phyloP scores from a whole-genome alignment of 2,888 invertebrate genomes.

The Thymelicus sylvestris region DNA sequence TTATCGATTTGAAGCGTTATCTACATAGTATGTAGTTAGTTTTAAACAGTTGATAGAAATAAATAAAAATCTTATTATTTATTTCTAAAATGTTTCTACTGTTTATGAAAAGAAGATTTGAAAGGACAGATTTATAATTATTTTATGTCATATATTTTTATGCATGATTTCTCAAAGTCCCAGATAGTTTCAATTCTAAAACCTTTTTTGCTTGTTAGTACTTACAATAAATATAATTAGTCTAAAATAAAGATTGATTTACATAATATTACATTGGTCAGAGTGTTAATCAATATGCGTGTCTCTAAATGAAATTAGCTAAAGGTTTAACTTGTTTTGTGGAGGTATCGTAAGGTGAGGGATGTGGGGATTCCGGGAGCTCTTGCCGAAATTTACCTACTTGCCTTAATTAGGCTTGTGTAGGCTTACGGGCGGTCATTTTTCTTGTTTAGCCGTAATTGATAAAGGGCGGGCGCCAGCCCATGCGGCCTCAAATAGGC shows the following conservation, averaged over 20 bases:
- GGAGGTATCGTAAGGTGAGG: slow-evolving; percentile 51
- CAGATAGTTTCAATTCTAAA: background rate
- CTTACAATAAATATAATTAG: too few relatives aligned
- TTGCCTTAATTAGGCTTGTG: slow-evolving; percentile 80
- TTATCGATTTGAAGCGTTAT: too few relatives aligned
- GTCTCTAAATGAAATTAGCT: slow-evolving; percentile 69
- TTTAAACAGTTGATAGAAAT: too few relatives aligned
- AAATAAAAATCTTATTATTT: too few relatives aligned
- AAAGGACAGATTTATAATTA: too few relatives aligned
- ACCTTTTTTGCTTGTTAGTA: background rate
- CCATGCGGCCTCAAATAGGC: slow-evolving; percentile 55
- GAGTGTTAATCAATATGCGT: slow-evolving; percentile 59
- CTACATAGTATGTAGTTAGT: too few relatives aligned
- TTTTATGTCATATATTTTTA: too few relatives aligned
- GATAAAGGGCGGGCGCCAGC: slow-evolving; percentile 70
- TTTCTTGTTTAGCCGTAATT: slow-evolving; percentile 83
- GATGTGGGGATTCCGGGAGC: slow-evolving; percentile 52
- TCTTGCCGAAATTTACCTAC: slow-evolving; percentile 75
- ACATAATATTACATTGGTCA: background rate
- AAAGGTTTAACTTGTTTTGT: slow-evolving; percentile 74
- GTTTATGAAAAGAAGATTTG: too few relatives aligned
- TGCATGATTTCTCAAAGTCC: too few relatives aligned
- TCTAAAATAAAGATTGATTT: background rate
- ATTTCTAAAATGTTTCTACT: too few relatives aligned
- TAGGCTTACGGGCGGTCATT: slow-evolving; percentile 77